Evolutionary conservation across 2,797 vertebrate genomes (phyloP).

Genomic region (Ibycter americanus): DNA sequence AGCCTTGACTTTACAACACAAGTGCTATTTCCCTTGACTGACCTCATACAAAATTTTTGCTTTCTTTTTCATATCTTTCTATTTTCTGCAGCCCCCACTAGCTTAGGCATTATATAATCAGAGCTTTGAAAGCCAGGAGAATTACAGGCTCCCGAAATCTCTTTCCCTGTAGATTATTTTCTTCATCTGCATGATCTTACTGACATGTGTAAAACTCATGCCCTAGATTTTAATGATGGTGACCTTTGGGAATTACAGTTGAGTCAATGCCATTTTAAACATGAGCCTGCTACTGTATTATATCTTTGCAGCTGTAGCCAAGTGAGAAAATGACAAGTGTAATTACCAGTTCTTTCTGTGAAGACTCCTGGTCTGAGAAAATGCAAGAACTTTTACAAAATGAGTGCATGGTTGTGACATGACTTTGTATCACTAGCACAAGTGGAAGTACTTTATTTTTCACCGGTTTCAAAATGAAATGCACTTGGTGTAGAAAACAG

Average conservation of each 20-base stretch:
- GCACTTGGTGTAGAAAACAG: not conserved
- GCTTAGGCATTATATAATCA: slow-evolving; percentile 30
- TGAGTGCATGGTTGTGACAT: not conserved
- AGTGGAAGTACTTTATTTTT: not conserved
- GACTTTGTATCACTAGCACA: not conserved
- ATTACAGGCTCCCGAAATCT: slow-evolving; percentile 26
- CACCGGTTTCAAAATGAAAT: not conserved
- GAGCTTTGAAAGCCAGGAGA: not conserved
- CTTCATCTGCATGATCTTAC: slow-evolving; percentile 42
- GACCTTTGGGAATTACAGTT: slow-evolving; percentile 31
- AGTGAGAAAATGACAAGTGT: not conserved
- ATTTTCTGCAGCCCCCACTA: not conserved
- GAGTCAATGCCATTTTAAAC: slow-evolving; percentile 13
- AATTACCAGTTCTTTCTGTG: not conserved
- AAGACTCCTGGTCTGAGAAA: not conserved
- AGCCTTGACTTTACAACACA: not conserved
- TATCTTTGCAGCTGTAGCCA: not conserved
- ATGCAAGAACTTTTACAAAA: not conserved
- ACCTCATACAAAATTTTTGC: not conserved
- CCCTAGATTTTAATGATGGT: slow-evolving; percentile 45
- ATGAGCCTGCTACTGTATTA: not conserved
- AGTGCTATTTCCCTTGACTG: not conserved
- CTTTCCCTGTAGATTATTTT: slow-evolving; percentile 40
- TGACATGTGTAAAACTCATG: slow-evolving; percentile 34
- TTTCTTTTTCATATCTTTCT: not conserved